Evolutionary conservation across 2,113 vertebrate genomes (phyloP), one percentile per base, ranked within the genome.

Genomic region (Corydoras sp.): DNA sequence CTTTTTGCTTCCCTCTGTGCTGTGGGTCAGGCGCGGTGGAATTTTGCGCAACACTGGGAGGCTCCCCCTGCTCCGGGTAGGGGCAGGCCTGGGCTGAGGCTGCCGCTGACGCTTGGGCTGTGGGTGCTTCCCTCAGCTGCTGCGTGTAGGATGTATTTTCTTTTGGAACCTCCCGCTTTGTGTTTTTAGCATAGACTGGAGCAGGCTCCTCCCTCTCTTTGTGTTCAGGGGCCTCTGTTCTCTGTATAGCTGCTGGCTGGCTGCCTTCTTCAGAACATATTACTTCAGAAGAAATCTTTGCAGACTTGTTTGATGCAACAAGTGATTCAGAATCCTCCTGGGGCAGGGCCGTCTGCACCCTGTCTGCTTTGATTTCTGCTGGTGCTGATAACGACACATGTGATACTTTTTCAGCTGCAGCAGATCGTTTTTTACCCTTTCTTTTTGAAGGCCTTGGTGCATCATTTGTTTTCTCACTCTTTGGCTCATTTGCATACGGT

Each of bases 151-250:
- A 88, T 85, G 87, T 88, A 87, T 87, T 83, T 83, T 79, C 72
- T 87, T 88, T 85, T 72, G 79, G 86, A 88, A 84, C 85, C 86
- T 88, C 87, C 88, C 74, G 87, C 86, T 87, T 83, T 77, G 83
- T 80, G 86, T 89, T 91, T 87, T 83, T 83, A 79, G 82, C 78
- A 73, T 8, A 79, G 81, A 77, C 76, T 79, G 43, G 73, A 0
- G 61, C 59, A 83, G 83, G 83, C 90, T 90, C 90, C 90, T 79
- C 90, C 90, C 83, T 85, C 81, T 77, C 79, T 91, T 89, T 90
- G 89, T 89, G 80, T 88, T 75, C 72, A 5, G 79, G 87, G 89
- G 86, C 88, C 82, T 84, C 85, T 74, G 35, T 43, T 43, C 78
- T 77, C 78, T 84, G 84, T 80, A 85, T 87, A 90, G 86, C 88